Evolutionary conservation across 2,113 vertebrate genomes (phyloP).

Genomic region (Lepisosteus oculatus): DNA sequence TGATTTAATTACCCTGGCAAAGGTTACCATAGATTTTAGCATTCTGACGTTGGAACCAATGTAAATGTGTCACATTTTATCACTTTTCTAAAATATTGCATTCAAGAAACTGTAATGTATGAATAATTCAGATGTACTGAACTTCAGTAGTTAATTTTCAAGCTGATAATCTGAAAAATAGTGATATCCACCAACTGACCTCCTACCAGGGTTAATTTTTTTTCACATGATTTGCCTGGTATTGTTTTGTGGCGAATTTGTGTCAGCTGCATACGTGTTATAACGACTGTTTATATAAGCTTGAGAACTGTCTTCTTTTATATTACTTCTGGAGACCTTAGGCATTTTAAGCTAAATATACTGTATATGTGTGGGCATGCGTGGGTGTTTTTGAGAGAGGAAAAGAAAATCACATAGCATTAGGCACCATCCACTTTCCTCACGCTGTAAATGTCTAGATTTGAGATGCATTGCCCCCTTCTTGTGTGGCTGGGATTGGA

Average conservation of each 20-base stretch:
- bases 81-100: not conserved
- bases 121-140: not conserved
- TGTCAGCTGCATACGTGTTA: not conserved
- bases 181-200: not conserved
- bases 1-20: no score
- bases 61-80: no score
- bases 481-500: no score
- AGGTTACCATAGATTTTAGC: not conserved
- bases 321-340: constrained; percentile 5
- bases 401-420: no score
- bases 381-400: not conserved
- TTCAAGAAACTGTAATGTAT: no score
- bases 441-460: no score
- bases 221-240: constrained; percentile 1
- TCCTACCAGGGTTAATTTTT: constrained; percentile 2
- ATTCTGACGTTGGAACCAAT: not conserved
- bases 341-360: not conserved
- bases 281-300: not conserved
- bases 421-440: no score
- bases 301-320: not conserved
- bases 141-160: not conserved
- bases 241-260: not conserved
- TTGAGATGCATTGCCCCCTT: no score
- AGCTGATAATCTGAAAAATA: not conserved
- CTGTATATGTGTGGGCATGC: not conserved